Percentiles rank a stretch among this genome's conserved stretches.
Conservation (phyloP, 2,113 vertebrate species). For the Arizona elegans region DNA sequence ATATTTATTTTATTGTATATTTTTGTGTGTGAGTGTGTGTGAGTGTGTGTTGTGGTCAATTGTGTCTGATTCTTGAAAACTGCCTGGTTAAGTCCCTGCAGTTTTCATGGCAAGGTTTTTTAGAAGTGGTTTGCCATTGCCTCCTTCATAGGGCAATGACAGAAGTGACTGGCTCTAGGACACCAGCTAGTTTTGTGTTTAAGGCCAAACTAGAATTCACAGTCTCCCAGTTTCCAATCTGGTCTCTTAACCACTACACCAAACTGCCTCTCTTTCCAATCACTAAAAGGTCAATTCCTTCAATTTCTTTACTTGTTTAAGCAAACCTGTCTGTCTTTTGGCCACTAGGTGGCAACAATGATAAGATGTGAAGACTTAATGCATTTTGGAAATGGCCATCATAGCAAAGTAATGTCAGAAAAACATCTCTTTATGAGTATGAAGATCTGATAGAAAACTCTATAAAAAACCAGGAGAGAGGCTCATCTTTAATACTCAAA, state of each 20-base stretch:
- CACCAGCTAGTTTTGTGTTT: too few species aligned
- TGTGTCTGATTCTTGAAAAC: not conserved
- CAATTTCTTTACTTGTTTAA: not conserved
- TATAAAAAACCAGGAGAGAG: not conserved
- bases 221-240: too few species aligned
- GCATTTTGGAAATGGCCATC: not conserved
- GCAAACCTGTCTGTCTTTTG: not conserved
- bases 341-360: not conserved
- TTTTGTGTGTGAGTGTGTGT: not conserved
- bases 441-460: not conserved
- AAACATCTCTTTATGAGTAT: not conserved
- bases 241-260: too few species aligned
- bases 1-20: not conserved
- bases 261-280: too few species aligned
- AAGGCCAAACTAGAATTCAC: too few species aligned
- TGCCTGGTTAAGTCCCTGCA: not conserved
- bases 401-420: not conserved
- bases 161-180: too few species aligned
- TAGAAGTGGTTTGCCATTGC: too few species aligned
- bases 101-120: not conserved
- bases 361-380: not conserved
- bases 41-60: not conserved
- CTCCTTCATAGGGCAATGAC: too few species aligned
- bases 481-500: too few species aligned
- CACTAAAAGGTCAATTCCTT: not conserved